Evolutionary conservation across 2,797 vertebrate species (phyloP), one percentile per base, ranked within the genome.

Genomic region (Loriculus beryllinus): DNA sequence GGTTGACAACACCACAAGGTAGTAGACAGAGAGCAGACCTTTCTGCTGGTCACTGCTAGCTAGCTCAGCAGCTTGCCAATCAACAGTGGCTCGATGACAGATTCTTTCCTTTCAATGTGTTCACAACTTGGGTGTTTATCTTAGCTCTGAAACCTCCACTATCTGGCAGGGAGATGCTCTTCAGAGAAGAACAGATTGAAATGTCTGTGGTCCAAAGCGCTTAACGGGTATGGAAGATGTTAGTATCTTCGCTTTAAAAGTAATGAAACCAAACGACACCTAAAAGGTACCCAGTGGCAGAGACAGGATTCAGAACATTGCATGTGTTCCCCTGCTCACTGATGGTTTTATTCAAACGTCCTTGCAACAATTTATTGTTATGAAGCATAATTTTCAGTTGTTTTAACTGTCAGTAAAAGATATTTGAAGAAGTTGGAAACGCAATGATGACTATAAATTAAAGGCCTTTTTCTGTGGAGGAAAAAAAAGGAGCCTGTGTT

Each of bases 241-340:
- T 71, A 9, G 23, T 51, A n/a, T 8, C 16, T 88, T 48, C 9
- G 23, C 62, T 94, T 79, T 65, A 62, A 89, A 71, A 22, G 8
- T 14, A 76, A 18, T 19, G 35, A 83, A 94, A 37, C 3, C 39
- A 83, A 76, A 82, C 23, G 19, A 57, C 15, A 29, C 18, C 62
- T 39, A 31, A 71, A 67, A 81, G 23, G 20, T 26, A 68, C 31
- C 23, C 31, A 62, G 43, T 5, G 14, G 5, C 31, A 88, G 49
- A 63, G 11, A 18, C 6, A 26, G 29, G 45, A 11, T 60, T 87
- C 14, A 74, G 89, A 83, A 42, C 1, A 0, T 37, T 37, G 6
- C 2, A 28, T 2, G 0, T 0, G 0, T 42, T 64, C 15, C 5
- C 3, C 6, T 70, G 18, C 29, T 71, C 19, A 21, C 5, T 40